Evolutionary conservation across 2,888 invertebrate species (phyloP), one percentile per base, ranked within the genome.

Genomic region (Leptopilina syphax): DNA sequence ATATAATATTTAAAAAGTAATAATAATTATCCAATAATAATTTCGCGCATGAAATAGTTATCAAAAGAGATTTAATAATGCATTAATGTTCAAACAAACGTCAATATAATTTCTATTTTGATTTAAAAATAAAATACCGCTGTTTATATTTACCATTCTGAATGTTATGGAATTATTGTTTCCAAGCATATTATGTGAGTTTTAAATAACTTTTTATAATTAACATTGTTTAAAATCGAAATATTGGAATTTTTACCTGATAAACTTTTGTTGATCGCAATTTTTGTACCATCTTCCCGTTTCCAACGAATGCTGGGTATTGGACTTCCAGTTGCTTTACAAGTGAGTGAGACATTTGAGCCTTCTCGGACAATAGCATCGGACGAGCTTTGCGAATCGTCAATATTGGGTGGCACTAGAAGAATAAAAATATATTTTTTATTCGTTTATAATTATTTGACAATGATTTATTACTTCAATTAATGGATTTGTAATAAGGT

Each of bases 361-460:
- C 96, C 96, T 94, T 98, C 98, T 83, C 97, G 94, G 84, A 97
- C 97, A 91, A 97, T 97, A 87, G 97, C 96, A 93, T 98, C 98
- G 91, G 97, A 97, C 89, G 97, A 97, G 92, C 97, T 97, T 92
- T 96, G 93, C 83, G 96, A 95, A 93, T 98, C 97, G 92, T 97
- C 97, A 92, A 98, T 97, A 92, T 97, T 96, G 81, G 98, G 98
- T 78, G 98, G 97, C 87, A 98, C 98, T 98, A 94, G 68, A 93
- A 90, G 5, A 47, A 70, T 91, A 87, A 82, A 76, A 77, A 13
- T 68, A 27, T 44, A 77, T 34, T 24, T 47, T 47, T 1, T 44
- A 44, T 5, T 34, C 3, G 3, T 34, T 34, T 34, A 2, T 2
- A 34, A 34, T 34, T 34, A 34, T 34, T 34, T 34, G 4, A 34